Base-by-base conservation (phyloP, 2,888 invertebrate species). In the Desoria tigrina region DNA sequence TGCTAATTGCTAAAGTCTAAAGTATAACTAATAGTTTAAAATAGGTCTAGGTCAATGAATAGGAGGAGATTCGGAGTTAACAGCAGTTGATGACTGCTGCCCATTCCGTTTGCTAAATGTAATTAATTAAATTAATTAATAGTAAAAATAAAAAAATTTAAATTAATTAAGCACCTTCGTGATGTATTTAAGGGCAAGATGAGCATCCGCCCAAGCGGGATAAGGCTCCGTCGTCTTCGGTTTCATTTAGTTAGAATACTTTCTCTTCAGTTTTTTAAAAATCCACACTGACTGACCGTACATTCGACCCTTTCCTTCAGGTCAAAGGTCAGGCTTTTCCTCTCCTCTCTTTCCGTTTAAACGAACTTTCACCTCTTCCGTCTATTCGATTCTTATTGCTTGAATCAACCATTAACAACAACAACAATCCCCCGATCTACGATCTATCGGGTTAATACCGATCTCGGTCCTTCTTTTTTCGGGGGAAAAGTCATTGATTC, bases 191-290 rank as follows among this genome's bases (percentile, higher is more conserved):
- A 71, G 65, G 50, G 70, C 76, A 24, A 74, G 63, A 61, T 71
- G 74, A 69, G 76, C 76, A 60, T 76, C 76, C 37, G 73, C 72
- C 76, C 76, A 76, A 27, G 74, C 76, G 61, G 74, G 76, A 64
- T 72, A 73, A 54, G 66, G 71, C 61, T 75, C 75, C 63, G 37
- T 39, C 27, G 57, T 69, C 63, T 68, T 66, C 59, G 69, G 67
- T 69, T 73, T 73, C 73, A 73, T 73, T 67, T 58, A 16, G n/a
- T n/a, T n/a, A 32, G 11, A 32, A 11, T 11, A 4, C 32, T 18
- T 63, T 21, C 45, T 45, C 16, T 21, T 21, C 45, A 45, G 16
- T n/a, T 16, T 39, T 6, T 45, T 21, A 16, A 45, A 6, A 18
- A 16, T 21, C 45, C 45, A 45, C 45, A 11, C 16, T 18, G 21